Base-by-base conservation (phyloP, 1,140 invertebrate genomes). In the Cryptotermes secundus region DNA sequence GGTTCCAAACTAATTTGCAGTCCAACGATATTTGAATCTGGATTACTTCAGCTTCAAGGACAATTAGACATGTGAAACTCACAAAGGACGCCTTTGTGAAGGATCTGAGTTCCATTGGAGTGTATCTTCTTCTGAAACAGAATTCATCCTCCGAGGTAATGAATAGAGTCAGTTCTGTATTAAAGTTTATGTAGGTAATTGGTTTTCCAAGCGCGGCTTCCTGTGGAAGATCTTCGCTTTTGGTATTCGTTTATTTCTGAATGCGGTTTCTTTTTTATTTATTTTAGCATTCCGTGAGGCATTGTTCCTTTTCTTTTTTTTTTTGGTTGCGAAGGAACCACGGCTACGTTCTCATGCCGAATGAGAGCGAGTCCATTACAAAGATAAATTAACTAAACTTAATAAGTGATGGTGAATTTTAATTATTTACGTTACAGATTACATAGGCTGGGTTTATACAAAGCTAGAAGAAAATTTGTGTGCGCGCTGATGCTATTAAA, bases 401-500 rank as follows among this genome's bases (percentile, higher is more conserved):
- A 72, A 72, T 72, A 72, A 31, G 59, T 31, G 31, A 72, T 16
- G 59, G 26, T 72, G 59, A 31, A 72, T 72, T 72, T 72, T 72
- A 72, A 72, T 72, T 72, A 72, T 72, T 72, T 72, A 72, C 59
- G n/a, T 72, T 72, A 31, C 59, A 31, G 26, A 31, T 72, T 72
- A n/a, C 31, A 72, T 31, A 31, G 26, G 9, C 1, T 31, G 59
- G 59, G 59, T 72, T 72, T 72, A 4, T 72, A 31, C 19, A 72
- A 31, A 72, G 26, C 3, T 31, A 72, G 31, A 72, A 72, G 59
- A 72, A 72, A 72, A 31, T 59, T n/a, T 59, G n/a, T n/a, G 53
- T 59, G 53, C 24, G 19, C 12, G 53, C 26, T 31, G 59, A 72
- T 72, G 59, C 31, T 72, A 31, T 31, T 72, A 72, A 72, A 72